Base-by-base conservation (phyloP, 1,140 invertebrate genomes). In the Zophobas morio region DNA sequence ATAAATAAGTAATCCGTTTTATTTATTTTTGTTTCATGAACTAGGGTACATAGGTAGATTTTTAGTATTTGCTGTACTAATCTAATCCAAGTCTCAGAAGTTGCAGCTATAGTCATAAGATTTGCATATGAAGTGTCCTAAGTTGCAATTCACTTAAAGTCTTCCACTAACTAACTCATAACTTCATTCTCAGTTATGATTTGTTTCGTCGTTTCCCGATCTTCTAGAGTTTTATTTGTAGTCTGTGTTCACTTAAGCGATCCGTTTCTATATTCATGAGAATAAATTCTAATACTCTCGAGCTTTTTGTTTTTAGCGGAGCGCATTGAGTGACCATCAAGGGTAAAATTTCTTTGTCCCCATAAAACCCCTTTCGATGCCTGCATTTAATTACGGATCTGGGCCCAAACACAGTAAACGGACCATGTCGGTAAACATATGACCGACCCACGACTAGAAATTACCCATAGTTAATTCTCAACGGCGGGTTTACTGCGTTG, bases 141-240 rank as follows among this genome's bases (percentile, higher is more conserved):
- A 78, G 37, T 75, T 76, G 39, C 71, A 53, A 51, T 70, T 70
- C 72, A 54, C 37, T 74, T 54, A 34, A 40, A 20, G 74, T 54
- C 35, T 78, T 42, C 42, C 42, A 39, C 20, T 57, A 47, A 34
- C 34, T 66, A 47, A 76, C 42, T 35, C 57, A 66, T 32, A 47
- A 46, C 60, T 71, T 78, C 75, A 78, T 78, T 75, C 73, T 57
- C 20, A 20, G 73, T 63, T 75, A 71, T 71, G 74, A 78, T 78
- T 78, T 78, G 77, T 78, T 78, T 78, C 60, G 47, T 72, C 77
- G 56, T 78, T 78, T 78, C 77, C 73, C 60, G 49, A 78, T 78
- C 75, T 63, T 35, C 6, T 74, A 60, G 6, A 57, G 77, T 75
- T 78, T 35, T 20, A 20, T 20, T 20, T 20, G 20, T 20, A 20